Evolutionary conservation across 2,888 invertebrate species (phyloP).

Genomic region (Isotomurus palustris): DNA sequence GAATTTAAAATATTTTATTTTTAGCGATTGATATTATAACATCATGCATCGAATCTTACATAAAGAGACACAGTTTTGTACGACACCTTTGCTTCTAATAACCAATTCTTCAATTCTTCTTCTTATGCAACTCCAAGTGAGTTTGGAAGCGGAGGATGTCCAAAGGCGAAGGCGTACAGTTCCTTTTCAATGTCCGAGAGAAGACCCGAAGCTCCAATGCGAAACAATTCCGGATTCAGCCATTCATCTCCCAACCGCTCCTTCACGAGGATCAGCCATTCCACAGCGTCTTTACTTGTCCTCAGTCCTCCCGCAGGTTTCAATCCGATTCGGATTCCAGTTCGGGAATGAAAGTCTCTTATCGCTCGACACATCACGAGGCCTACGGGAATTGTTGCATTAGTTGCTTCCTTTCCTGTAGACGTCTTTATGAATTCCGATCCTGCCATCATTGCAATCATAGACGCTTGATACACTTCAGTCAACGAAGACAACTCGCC

Average conservation of each 20-base stretch:
- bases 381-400: conserved; percentile 87
- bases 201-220: conserved; percentile 91
- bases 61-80: too few species aligned
- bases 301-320: conserved; percentile 97
- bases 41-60: too few species aligned
- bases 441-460: conserved; percentile 92
- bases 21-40: too few species aligned
- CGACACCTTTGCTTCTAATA: too few species aligned
- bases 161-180: conserved; percentile 51
- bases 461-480: conserved; percentile 82
- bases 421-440: conserved; percentile 98
- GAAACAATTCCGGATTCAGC: conserved; percentile 70
- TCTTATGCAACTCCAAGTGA: conserved; percentile 29
- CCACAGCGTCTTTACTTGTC: conserved; percentile 74
- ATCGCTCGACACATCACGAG: conserved; percentile 94
- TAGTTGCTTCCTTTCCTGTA: conserved; percentile 86
- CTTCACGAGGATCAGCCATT: conserved; percentile 79
- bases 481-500: conserved; percentile 82
- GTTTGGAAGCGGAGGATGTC: conserved; percentile 21
- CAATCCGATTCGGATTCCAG: conserved; percentile 77
- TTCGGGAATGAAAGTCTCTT: conserved; percentile 65
- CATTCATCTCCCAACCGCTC: conserved; percentile 81
- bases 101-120: too few species aligned
- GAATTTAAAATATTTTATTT: too few species aligned
- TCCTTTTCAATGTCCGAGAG: conserved; percentile 68